These are phyloP conservation scores for Nomada goodeniana DNA, from an alignment of 2,888 invertebrate species.

Conservation along the genomic window DNA sequence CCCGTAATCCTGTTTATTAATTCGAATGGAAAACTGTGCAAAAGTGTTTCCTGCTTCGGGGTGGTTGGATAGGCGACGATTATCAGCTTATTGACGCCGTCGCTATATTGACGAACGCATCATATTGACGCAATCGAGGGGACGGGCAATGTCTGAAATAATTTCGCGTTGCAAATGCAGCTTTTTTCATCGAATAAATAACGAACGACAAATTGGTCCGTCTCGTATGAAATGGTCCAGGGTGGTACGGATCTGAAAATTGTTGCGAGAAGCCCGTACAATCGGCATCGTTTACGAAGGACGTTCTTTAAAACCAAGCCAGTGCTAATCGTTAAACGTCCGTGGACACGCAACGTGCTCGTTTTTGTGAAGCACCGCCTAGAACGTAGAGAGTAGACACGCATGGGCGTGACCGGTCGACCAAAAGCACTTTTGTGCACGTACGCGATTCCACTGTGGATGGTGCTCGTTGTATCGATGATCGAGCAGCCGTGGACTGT, in stretches of 20 bases:
- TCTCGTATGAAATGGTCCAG: not conserved
- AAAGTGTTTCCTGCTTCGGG: no score
- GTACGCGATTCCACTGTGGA: constrained; percentile 46
- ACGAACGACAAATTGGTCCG: not conserved
- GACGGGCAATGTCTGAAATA: no score
- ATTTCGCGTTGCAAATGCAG: no score
- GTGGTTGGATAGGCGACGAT: no score
- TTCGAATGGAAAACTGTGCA: no score
- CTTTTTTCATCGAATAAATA: no score
- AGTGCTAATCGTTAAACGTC: constrained; percentile 64
- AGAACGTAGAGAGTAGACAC: constrained; percentile 29
- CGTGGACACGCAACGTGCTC: constrained; percentile 58
- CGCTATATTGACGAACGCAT: no score
- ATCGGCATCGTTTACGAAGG: not conserved
- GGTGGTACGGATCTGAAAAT: not conserved
- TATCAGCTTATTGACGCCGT: no score
- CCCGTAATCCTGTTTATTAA: no score
- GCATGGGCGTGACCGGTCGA: constrained; percentile 58
- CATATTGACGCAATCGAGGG: no score
- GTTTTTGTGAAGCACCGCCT: constrained; percentile 47
- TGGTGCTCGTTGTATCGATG: constrained; percentile 32
- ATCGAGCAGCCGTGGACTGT: constrained; percentile 23
- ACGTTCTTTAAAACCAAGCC: constrained; percentile 26
- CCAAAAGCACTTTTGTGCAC: constrained; percentile 41
- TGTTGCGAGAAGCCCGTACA: not conserved